Conservation (phyloP, 2,113 vertebrate genomes). For the Papio anubis region DNA sequence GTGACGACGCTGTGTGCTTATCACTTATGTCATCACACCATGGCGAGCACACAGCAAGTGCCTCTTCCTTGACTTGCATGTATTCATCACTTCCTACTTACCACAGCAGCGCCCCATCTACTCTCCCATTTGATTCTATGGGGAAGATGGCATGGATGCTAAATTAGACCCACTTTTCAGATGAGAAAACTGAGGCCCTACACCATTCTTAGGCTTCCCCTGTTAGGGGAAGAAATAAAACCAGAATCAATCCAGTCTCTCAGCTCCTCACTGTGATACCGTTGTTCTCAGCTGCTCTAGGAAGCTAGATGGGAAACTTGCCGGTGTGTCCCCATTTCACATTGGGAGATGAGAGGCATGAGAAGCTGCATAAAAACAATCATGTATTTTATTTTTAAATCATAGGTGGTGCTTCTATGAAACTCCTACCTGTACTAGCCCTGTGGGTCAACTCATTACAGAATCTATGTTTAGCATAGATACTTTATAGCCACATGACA, state of each 20-base stretch:
- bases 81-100: neutral
- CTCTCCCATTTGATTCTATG: neutral
- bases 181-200: neutral
- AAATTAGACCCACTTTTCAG: slow-evolving; percentile 15
- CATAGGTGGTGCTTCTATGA: neutral
- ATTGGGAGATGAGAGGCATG: neutral
- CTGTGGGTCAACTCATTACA: neutral
- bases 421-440: neutral
- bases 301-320: neutral
- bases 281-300: neutral
- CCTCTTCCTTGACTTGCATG: neutral
- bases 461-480: neutral
- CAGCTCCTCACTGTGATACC: neutral
- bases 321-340: neutral
- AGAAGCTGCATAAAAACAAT: neutral
- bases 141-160: neutral
- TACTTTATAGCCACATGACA: neutral
- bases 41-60: neutral
- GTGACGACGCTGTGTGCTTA: neutral
- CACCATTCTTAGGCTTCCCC: neutral
- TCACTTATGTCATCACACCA: too few species aligned
- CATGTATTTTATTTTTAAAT: slow-evolving; percentile 18
- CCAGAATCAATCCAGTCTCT: slow-evolving; percentile 30
- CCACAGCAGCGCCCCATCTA: neutral
- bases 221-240: neutral